These are phyloP conservation scores for Acipenser transmontanus DNA, from an alignment of 2,797 vertebrate species.

Conservation along the genomic window DNA sequence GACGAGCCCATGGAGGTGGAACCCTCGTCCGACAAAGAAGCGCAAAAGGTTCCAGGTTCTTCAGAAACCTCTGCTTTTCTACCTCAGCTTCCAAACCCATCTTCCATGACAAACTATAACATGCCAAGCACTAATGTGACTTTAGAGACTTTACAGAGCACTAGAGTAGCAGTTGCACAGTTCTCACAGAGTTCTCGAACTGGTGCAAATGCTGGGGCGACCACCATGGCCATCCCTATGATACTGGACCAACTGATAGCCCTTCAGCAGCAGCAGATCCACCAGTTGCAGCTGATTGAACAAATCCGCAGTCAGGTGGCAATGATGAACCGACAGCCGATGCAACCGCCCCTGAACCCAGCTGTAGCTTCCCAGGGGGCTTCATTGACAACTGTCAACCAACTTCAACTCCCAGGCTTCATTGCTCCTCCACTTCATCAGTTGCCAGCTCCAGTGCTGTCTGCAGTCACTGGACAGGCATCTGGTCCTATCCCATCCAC, in stretches of 20 bases:
- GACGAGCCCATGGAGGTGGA: slow-evolving; percentile 93
- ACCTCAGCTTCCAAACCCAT: slow-evolving; percentile 73
- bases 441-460: slow-evolving; percentile 71
- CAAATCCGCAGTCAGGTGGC: slow-evolving; percentile 96
- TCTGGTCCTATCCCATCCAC: slow-evolving; percentile 55
- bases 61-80: slow-evolving; percentile 71
- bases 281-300: slow-evolving; percentile 96
- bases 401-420: slow-evolving; percentile 80
- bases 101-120: slow-evolving; percentile 66
- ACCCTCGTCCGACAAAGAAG: slow-evolving; percentile 64
- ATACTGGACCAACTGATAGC: slow-evolving; percentile 97
- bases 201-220: slow-evolving; percentile 52
- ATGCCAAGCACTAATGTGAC: slow-evolving; percentile 98
- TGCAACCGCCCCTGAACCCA: slow-evolving; percentile 66
- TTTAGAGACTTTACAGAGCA: slow-evolving; percentile 94
- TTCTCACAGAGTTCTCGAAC: slow-evolving; percentile 82
- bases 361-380: slow-evolving; percentile 51
- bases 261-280: slow-evolving; percentile 96
- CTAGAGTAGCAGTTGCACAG: slow-evolving; percentile 93
- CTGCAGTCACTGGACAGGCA: slow-evolving; percentile 59
- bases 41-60: slow-evolving; percentile 62
- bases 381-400: slow-evolving; percentile 63
- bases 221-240: slow-evolving; percentile 87
- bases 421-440: slow-evolving; percentile 76
- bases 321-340: slow-evolving; percentile 83